Percentiles rank a stretch among this genome's conserved stretches.
Conservation (phyloP, 2,888 invertebrate species). For the Linnaemya tessellans region DNA sequence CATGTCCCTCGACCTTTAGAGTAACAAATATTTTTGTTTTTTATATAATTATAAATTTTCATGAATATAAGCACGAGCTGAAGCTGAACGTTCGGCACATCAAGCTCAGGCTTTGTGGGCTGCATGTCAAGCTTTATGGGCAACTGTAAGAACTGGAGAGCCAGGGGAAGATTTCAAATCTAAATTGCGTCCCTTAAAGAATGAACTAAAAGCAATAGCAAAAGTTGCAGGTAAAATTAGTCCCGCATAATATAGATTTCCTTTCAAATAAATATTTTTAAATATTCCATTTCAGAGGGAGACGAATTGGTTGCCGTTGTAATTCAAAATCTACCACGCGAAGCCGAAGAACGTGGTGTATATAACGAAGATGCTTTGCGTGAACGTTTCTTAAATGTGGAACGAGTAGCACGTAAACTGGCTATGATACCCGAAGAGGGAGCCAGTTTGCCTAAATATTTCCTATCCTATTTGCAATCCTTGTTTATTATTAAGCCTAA, state of each 20-base stretch:
- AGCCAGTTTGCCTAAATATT: constrained; percentile 91
- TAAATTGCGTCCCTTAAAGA: constrained; percentile 86
- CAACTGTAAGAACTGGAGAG: constrained; percentile 88
- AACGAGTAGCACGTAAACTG: constrained; percentile 91
- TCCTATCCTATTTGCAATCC: constrained; percentile 96
- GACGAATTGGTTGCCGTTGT: constrained; percentile 93
- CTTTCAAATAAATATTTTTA: constrained; percentile 22
- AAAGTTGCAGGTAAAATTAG: constrained; percentile 88
- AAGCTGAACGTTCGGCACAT: constrained; percentile 89
- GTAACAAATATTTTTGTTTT: neutral
- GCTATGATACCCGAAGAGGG: constrained; percentile 94
- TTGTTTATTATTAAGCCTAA: constrained; percentile 88
- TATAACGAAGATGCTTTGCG: constrained; percentile 93
- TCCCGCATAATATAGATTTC: neutral
- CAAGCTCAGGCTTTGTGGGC: constrained; percentile 96
- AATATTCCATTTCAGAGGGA: constrained; percentile 83
- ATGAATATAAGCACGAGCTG: constrained; percentile 86
- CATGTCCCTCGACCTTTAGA: too few relatives aligned
- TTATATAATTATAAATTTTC: neutral
- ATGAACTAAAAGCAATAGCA: constrained; percentile 89
- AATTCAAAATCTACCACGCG: constrained; percentile 89
- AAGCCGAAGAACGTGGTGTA: constrained; percentile 91
- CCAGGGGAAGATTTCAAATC: constrained; percentile 85
- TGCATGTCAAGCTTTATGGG: constrained; percentile 93
- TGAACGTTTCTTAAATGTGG: constrained; percentile 92